A percentile compares a stretch with the other conserved stretches of the same genome.
Conservation (phyloP, 1,140 invertebrate genomes). For the Lutraria rhynchaena region DNA sequence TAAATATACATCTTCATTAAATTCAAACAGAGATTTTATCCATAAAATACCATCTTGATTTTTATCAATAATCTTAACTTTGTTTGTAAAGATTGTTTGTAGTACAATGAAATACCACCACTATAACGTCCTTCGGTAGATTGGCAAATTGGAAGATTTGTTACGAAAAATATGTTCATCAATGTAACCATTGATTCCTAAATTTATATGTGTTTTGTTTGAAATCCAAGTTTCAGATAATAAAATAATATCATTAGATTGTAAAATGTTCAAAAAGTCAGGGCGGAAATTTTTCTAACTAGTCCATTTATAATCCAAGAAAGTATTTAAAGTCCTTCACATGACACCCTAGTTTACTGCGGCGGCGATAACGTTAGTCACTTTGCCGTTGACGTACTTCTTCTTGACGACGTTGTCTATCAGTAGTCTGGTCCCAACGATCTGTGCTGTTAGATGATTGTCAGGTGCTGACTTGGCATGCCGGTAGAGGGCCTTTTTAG, state of each 20-base stretch:
- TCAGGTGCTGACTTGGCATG: too few species aligned
- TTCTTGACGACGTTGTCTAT: too few species aligned
- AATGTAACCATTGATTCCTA: neutral
- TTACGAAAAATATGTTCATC: too few species aligned
- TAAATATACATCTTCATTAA: too few species aligned
- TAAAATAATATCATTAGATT: too few species aligned
- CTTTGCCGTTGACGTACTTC: too few species aligned
- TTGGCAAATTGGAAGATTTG: neutral
- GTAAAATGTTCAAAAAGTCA: slow-evolving; percentile 5
- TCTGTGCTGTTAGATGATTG: too few species aligned
- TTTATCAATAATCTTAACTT: too few species aligned
- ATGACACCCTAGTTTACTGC: neutral
- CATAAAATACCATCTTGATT: too few species aligned
- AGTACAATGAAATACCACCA: slow-evolving; percentile 23
- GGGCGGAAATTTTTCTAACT: neutral
- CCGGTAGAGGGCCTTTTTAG: too few species aligned
- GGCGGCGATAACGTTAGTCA: too few species aligned
- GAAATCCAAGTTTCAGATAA: slow-evolving; percentile 31
- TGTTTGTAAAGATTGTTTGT: neutral
- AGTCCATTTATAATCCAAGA: slow-evolving; percentile 24
- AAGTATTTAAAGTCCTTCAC: neutral
- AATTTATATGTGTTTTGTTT: slow-evolving; percentile 15
- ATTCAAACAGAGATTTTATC: slow-evolving; percentile 7
- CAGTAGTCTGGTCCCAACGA: too few species aligned
- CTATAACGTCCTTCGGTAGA: slow-evolving; percentile 1